Conservation (phyloP, 1,140 invertebrate genomes). For the Drosophila sp. region DNA sequence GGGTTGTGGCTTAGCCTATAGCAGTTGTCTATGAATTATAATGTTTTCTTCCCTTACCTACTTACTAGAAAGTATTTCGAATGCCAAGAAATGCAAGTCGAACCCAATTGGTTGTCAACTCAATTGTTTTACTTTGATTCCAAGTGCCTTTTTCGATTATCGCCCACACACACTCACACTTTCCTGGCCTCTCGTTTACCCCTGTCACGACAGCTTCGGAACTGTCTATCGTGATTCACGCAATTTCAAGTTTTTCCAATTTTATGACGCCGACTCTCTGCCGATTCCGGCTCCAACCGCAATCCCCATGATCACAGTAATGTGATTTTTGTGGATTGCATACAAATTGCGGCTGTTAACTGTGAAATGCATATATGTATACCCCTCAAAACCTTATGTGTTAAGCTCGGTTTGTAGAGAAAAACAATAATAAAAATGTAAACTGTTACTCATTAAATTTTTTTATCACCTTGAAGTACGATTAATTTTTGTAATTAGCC, state of each 20-base stretch:
- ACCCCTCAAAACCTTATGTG: too few relatives aligned
- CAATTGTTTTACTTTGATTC: not conserved
- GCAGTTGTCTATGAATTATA: not conserved
- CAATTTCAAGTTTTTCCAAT: conserved; percentile 45
- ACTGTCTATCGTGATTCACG: conserved; percentile 41
- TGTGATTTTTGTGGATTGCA: conserved; percentile 28
- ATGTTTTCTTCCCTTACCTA: not conserved
- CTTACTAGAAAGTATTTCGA: not conserved
- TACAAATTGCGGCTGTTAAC: conserved; percentile 41
- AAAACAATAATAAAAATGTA: not conserved
- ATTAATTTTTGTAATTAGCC: not conserved
- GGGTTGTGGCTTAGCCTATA: conserved; percentile 1
- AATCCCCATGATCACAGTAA: conserved; percentile 14
- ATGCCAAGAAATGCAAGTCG: not conserved
- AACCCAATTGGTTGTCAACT: conserved; percentile 3
- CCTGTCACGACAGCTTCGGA: conserved; percentile 15
- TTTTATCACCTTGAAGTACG: not conserved
- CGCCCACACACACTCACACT: not conserved
- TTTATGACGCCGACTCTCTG: conserved; percentile 35
- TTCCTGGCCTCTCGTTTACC: not conserved
- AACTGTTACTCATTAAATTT: not conserved
- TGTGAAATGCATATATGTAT: conserved; percentile 18
- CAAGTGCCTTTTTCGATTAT: conserved; percentile 12
- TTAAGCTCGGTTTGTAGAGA: not conserved
- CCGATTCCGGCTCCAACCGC: not conserved